Percentiles rank a stretch among this genome's conserved stretches.
phyloP scores from a whole-genome alignment of 2,888 invertebrate species.

The Dryadula phaetusa region DNA sequence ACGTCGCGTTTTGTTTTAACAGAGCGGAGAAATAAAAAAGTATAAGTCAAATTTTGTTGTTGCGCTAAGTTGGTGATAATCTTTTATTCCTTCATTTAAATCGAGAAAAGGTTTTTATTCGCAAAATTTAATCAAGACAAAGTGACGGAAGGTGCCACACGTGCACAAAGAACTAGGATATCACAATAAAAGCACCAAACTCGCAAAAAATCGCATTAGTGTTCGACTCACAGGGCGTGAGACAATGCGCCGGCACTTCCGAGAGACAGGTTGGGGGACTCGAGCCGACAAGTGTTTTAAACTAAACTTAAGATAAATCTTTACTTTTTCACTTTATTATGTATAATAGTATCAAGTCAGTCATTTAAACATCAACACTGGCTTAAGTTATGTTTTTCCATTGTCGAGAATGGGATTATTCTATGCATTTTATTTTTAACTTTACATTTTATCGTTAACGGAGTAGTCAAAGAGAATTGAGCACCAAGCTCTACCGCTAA shows the following conservation, averaged over 20 bases:
- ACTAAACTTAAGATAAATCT: not conserved
- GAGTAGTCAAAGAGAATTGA: too few species aligned
- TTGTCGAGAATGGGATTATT: too few species aligned
- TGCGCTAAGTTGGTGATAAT: not conserved
- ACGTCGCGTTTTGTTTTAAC: too few species aligned
- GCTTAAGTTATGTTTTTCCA: too few species aligned
- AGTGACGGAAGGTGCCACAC: constrained; percentile 32
- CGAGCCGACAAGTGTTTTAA: constrained; percentile 48
- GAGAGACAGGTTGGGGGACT: constrained; percentile 70
- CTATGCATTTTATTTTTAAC: too few species aligned
- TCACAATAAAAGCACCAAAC: constrained; percentile 40
- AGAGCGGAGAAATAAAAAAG: too few species aligned
- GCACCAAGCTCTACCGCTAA: too few species aligned
- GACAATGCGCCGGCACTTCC: constrained; percentile 77
- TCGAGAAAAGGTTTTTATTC: not conserved
- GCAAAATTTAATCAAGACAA: constrained; percentile 23
- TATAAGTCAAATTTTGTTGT: not conserved
- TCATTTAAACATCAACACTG: too few species aligned
- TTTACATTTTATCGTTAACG: too few species aligned
- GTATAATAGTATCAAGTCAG: not conserved
- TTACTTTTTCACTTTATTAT: too few species aligned
- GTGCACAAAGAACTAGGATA: constrained; percentile 28
- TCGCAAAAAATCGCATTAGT: constrained; percentile 55
- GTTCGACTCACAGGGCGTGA: constrained; percentile 67
- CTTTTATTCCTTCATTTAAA: not conserved